Percentiles rank a stretch among this genome's conserved stretches.
Evolutionary conservation across 1,140 invertebrate genomes (phyloP).

Genomic region (Euborellia annulipes): DNA sequence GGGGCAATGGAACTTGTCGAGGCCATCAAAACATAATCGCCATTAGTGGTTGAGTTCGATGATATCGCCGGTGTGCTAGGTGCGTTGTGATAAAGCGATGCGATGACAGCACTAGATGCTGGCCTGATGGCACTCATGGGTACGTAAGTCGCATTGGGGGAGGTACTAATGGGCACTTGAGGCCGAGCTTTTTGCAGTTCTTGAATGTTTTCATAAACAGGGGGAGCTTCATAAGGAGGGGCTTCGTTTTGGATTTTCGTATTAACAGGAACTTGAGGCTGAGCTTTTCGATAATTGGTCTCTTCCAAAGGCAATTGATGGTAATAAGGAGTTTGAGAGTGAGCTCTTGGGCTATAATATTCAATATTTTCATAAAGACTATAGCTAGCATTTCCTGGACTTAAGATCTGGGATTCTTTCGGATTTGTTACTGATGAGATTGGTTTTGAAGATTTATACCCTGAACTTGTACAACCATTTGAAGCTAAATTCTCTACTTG

Average conservation of each 20-base stretch:
- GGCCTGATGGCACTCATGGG: background rate
- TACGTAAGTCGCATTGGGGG: conserved; percentile 2
- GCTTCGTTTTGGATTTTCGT: conserved; percentile 33
- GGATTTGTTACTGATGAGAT: conserved; percentile 30
- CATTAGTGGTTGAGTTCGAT: background rate
- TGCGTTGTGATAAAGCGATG: no score
- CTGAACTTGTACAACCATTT: conserved; percentile 21
- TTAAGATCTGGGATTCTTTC: no score
- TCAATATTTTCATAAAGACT: conserved; percentile 70
- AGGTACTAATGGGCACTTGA: conserved; percentile 24
- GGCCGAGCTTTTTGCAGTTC: conserved; percentile 32
- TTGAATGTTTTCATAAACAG: conserved; percentile 58
- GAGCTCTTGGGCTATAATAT: conserved; percentile 40
- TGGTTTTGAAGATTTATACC: conserved; percentile 29
- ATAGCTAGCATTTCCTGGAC: conserved; percentile 25
- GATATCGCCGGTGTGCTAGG: background rate
- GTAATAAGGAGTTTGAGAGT: conserved; percentile 41
- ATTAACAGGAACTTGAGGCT: conserved; percentile 49
- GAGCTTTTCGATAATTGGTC: conserved; percentile 40
- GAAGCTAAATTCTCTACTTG: conserved; percentile 37
- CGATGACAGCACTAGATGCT: no score
- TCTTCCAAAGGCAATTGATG: conserved; percentile 34
- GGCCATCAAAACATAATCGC: conserved; percentile 11
- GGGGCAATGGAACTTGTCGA: conserved; percentile 4
- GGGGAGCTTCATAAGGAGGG: conserved; percentile 38